A percentile compares a stretch with the other conserved stretches of the same genome.
These are phyloP conservation scores for Zophobas atratus DNA, from an alignment of 1,140 invertebrate species.

Conservation along the genomic window DNA sequence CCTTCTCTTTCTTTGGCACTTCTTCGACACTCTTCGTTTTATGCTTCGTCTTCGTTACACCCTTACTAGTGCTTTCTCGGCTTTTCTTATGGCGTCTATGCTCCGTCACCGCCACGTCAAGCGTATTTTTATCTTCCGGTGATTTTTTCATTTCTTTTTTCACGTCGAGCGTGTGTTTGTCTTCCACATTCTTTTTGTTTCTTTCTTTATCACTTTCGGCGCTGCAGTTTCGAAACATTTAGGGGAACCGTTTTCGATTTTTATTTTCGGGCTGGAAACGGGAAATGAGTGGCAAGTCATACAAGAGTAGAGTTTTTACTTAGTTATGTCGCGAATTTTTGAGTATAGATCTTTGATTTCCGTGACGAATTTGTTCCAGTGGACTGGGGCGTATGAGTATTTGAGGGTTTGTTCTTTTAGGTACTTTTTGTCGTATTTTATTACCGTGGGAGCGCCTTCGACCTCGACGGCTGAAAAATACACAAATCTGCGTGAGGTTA, in stretches of 20 bases:
- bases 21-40: constrained; percentile 10
- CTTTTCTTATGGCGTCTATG: constrained; percentile 56
- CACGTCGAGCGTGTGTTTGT: constrained; percentile 56
- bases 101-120: constrained; percentile 58
- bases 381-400: constrained; percentile 60
- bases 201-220: constrained; percentile 64
- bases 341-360: constrained; percentile 61
- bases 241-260: constrained; percentile 63
- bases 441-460: constrained; percentile 60
- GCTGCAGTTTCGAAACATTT: constrained; percentile 60
- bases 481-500: constrained; percentile 7
- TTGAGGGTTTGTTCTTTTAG: constrained; percentile 58
- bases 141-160: constrained; percentile 15
- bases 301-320: constrained; percentile 51
- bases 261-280: constrained; percentile 64
- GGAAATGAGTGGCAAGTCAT: constrained; percentile 3
- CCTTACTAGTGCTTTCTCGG: constrained; percentile 17
- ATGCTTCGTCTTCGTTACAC: constrained; percentile 42
- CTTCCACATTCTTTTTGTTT: constrained; percentile 53
- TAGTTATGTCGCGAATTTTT: constrained; percentile 60
- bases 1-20: constrained; percentile 9
- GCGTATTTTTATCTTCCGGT: constrained; percentile 56
- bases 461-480: constrained; percentile 62
- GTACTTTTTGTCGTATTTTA: constrained; percentile 62
- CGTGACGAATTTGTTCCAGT: constrained; percentile 62